phyloP scores from a whole-genome alignment of 1,140 invertebrate genomes.

The Bombus huntii region DNA sequence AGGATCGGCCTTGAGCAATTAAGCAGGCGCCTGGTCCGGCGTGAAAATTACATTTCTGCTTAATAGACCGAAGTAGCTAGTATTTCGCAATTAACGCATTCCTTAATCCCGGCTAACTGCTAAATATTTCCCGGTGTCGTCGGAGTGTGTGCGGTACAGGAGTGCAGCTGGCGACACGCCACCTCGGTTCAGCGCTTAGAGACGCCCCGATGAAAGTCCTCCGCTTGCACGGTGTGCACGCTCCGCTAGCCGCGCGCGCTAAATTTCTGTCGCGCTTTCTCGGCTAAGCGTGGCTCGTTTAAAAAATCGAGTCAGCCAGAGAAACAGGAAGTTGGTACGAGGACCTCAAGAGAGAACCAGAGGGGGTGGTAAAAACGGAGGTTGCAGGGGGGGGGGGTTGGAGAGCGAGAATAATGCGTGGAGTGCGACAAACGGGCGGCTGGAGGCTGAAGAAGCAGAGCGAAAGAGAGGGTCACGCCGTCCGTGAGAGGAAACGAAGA shows the following conservation, averaged over 20 bases:
- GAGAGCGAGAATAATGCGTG: constrained; percentile 37
- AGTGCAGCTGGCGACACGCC: constrained; percentile 17
- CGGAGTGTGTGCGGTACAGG: neutral
- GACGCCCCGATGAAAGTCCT: constrained; percentile 46
- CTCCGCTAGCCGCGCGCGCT: constrained; percentile 42
- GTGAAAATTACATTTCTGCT: constrained; percentile 66
- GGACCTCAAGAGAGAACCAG: neutral
- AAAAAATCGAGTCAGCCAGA: constrained; percentile 33
- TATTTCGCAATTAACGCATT: constrained; percentile 77
- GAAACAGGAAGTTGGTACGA: neutral
- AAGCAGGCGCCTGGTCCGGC: neutral
- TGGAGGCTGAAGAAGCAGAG: constrained; percentile 37
- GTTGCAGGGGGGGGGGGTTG: no score
- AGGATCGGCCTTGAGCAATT: constrained; percentile 39
- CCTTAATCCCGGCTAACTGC: constrained; percentile 74
- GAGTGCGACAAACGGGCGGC: constrained; percentile 18
- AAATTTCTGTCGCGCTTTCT: constrained; percentile 64
- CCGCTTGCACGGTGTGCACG: constrained; percentile 23
- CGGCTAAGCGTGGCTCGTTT: constrained; percentile 33
- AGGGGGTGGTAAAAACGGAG: constrained; percentile 23
- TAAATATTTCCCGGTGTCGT: constrained; percentile 68
- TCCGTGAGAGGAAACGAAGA: constrained; percentile 60
- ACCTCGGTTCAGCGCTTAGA: constrained; percentile 45
- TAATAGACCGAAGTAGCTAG: constrained; percentile 58
- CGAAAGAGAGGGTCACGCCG: constrained; percentile 31